Evolutionary conservation across 2,888 invertebrate species (phyloP).

Genomic region (Gisinianus flammeolus): DNA sequence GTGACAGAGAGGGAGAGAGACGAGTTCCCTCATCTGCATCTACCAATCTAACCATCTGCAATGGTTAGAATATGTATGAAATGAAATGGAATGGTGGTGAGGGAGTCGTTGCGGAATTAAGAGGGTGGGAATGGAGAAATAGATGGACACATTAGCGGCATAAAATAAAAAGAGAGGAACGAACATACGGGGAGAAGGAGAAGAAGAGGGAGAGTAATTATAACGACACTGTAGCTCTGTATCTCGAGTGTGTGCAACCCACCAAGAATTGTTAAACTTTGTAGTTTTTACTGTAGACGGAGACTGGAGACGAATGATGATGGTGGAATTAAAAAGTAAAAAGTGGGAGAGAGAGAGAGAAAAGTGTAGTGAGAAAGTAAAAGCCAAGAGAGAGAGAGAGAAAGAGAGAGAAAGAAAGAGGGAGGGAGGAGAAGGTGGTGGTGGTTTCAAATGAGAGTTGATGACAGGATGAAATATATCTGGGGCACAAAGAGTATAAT

Average conservation of each 20-base stretch:
- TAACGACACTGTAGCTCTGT: neutral
- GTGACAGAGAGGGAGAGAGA: no score
- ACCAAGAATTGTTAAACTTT: neutral
- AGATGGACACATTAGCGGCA: neutral
- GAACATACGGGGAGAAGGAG: neutral
- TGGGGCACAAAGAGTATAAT: conserved; percentile 2
- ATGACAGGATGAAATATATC: conserved; percentile 12
- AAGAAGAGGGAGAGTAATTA: neutral
- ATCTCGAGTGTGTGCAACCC: neutral
- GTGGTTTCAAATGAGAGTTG: conserved; percentile 5
- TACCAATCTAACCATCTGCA: no score
- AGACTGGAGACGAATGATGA: neutral
- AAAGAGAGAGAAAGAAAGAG: conserved; percentile 1
- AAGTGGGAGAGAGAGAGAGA: no score
- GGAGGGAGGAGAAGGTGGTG: neutral
- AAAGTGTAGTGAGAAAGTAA: neutral
- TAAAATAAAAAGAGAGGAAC: neutral
- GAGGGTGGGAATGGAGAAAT: neutral
- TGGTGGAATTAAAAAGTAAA: neutral
- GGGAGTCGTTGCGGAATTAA: neutral
- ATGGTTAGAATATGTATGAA: neutral
- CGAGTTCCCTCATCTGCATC: no score
- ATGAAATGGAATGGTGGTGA: neutral
- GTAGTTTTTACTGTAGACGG: neutral
- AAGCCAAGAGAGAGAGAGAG: neutral